Evolutionary conservation across 2,113 vertebrate species (phyloP), one percentile per base, ranked within the genome.

Genomic region (Bubo blakistoni): DNA sequence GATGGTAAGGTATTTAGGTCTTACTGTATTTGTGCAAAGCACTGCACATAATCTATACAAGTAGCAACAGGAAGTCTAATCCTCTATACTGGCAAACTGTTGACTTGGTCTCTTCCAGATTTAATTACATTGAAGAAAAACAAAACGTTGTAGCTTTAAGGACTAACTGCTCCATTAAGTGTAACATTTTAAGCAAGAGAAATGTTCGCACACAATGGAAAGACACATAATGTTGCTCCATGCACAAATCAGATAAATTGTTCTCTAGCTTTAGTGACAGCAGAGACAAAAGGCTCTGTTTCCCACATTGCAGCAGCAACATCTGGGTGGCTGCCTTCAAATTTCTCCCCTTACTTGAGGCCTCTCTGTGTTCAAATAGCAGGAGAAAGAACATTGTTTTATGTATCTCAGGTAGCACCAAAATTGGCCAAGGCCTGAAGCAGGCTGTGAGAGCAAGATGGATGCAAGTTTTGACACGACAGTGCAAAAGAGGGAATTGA

Each of bases 121-220:
- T 90, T 87, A 89, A 74, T 86, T 70, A 79, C 57, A 30, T 4
- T 16, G 24, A 73, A 70, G n/a, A 10, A 32, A 86, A 74, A 61
- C 34, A 76, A 92, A 95, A 65, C 3, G 3, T 54, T 77, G 57
- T 52, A 54, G 86, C 86, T 92, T 92, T 62, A 91, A 96, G 92
- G 81, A 85, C 89, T 89, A 81, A 80, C 77, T n/a, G 81, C 81
- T 94, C 90, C 54, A 16, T 90, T 78, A 92, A 94, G 67, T 73
- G 76, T 13, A 90, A 81, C 78, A 38, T 92, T 92, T 88, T 86
- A 89, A 89, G 79, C 79, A 85, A 81, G 82, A 94, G 81, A 93
- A 96, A 87, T 91, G 78, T 94, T 98, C 86, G 66, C 95, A 97
- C 95, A 94, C 91, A 91, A 88, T 96, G 93, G 97, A 88, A 97